Conservation (phyloP, 2,113 vertebrate genomes). For the Tragelaphus strepsiceros region DNA sequence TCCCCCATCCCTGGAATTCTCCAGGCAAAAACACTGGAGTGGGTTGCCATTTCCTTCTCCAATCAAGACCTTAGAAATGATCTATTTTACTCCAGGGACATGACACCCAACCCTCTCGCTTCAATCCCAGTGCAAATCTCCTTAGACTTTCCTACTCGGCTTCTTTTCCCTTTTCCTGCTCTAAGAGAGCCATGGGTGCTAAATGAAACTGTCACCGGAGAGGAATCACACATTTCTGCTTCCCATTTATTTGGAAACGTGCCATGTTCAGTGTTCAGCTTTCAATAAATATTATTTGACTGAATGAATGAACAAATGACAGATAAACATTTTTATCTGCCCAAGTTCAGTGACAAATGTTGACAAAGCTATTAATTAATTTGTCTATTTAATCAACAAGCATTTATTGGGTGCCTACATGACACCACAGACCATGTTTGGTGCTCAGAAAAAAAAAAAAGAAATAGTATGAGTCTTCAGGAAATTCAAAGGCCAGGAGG, state of each 20-base stretch:
- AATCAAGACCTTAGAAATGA: neutral
- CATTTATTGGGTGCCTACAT: neutral
- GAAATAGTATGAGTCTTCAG: neutral
- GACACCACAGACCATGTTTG: neutral
- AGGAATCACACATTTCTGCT: slow-evolving; percentile 5
- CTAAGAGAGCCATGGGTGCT: slow-evolving; percentile 5
- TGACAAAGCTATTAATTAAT: slow-evolving; percentile 39
- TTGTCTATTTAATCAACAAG: slow-evolving; percentile 29
- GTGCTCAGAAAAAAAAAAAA: neutral
- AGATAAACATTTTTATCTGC: slow-evolving; percentile 45
- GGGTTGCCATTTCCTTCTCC: no score
- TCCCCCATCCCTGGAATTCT: no score
- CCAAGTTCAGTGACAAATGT: slow-evolving; percentile 27
- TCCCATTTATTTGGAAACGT: slow-evolving; percentile 33
- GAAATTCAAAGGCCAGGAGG: neutral
- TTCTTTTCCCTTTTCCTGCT: neutral
- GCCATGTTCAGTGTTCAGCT: slow-evolving; percentile 27
- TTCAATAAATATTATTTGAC: slow-evolving; percentile 40
- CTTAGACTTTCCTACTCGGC: neutral
- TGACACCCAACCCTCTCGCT: neutral
- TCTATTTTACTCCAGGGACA: neutral
- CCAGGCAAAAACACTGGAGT: no score
- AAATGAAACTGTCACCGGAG: neutral
- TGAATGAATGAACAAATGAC: slow-evolving; percentile 41
- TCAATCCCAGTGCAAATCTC: neutral